Evolutionary conservation across 2,113 vertebrate species (phyloP).

Genomic region (Polypterus bichir): DNA sequence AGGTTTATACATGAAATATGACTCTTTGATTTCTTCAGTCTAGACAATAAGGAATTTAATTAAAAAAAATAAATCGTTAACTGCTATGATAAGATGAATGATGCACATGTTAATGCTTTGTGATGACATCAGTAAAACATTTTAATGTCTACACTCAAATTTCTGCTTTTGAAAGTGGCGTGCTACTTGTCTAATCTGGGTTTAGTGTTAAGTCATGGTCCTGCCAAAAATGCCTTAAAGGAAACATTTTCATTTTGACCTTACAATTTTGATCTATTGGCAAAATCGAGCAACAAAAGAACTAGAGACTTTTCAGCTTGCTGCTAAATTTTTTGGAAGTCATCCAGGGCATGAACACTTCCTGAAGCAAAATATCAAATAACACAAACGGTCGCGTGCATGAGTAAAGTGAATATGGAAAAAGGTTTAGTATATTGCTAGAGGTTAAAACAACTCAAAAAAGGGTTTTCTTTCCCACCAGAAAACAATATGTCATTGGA

Average conservation of each 20-base stretch:
- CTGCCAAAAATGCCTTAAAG: conserved; percentile 18
- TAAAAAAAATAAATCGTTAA: not conserved
- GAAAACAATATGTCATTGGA: too few species aligned
- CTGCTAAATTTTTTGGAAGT: conserved; percentile 37
- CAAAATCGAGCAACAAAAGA: too few species aligned
- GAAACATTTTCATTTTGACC: conserved; percentile 28
- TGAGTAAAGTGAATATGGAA: conserved; percentile 20
- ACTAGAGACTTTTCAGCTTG: not conserved
- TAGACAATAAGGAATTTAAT: not conserved
- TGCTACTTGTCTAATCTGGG: not conserved
- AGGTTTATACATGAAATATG: not conserved
- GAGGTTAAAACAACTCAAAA: too few species aligned
- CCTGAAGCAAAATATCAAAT: conserved; percentile 28
- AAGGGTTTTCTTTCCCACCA: too few species aligned
- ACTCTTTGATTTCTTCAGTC: not conserved
- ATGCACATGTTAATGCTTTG: not conserved
- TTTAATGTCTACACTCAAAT: not conserved
- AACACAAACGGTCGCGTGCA: conserved; percentile 32
- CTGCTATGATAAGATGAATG: not conserved
- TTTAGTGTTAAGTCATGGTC: not conserved
- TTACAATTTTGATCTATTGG: too few species aligned
- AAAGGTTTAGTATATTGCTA: too few species aligned
- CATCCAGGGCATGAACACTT: conserved; percentile 42
- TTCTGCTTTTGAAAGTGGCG: not conserved
- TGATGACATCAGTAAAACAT: not conserved